phyloP scores from a whole-genome alignment of 2,797 vertebrate genomes.

The Knipowitschia caucasica region DNA sequence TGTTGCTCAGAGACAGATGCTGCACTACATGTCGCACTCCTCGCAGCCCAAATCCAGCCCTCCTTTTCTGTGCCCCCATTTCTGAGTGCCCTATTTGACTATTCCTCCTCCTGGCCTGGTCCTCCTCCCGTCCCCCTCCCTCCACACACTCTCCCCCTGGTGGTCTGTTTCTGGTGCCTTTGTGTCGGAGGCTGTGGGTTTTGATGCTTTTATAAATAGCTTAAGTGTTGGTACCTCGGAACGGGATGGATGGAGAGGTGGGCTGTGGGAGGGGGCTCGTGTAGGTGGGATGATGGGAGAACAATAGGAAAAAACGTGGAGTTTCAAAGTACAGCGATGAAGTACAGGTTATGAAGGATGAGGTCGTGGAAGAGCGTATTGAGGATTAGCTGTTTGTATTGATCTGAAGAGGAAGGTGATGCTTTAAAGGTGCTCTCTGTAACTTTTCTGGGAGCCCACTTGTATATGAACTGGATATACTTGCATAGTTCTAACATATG shows the following conservation, averaged over 20 bases:
- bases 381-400: too few species aligned
- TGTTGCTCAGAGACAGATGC: too few species aligned
- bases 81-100: neutral
- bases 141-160: constrained; percentile 15
- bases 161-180: constrained; percentile 36
- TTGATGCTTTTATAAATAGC: constrained; percentile 74
- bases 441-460: too few species aligned
- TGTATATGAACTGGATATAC: neutral
- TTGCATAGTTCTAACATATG: too few species aligned
- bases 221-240: constrained; percentile 65
- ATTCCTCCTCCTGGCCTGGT: neutral
- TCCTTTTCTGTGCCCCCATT: constrained; percentile 25
- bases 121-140: constrained; percentile 8
- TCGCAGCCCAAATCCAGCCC: constrained; percentile 27
- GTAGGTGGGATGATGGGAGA: constrained; percentile 60
- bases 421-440: too few species aligned
- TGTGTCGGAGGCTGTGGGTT: constrained; percentile 64
- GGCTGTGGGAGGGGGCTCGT: constrained; percentile 23
- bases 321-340: constrained; percentile 34
- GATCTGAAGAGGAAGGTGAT: too few species aligned
- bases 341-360: neutral
- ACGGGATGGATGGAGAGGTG: constrained; percentile 52
- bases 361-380: neutral
- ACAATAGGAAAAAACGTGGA: constrained; percentile 32
- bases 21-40: neutral